Evolutionary conservation across 2,113 vertebrate species (phyloP), one percentile per base, ranked within the genome.

Genomic region (Dasyornis broadbenti): DNA sequence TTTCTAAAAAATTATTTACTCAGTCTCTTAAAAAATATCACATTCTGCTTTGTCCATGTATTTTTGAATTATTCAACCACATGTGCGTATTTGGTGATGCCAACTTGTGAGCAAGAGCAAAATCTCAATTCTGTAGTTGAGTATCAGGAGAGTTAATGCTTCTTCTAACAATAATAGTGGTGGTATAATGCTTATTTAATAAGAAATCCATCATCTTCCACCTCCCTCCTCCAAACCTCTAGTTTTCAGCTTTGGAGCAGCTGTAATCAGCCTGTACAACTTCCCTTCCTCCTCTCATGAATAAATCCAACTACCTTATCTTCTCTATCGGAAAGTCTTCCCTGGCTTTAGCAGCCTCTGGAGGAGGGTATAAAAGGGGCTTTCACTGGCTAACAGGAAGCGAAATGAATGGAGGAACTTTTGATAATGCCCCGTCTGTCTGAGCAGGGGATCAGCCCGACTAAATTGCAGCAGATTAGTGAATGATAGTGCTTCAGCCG

Each of bases 301-400:
- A 94, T 97, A 95, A 92, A 93, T 89, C 76, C 66, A 86, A 3
- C 30, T 71, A 59, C 75, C 63, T 97, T 95, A 91, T 97, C 93
- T 94, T 68, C 89, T 97, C 76, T 60, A 90, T 95, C 86, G 4
- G 83, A 89, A 95, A 95, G 89, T 93, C 90, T 91, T 97, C 89
- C 60, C 39, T 89, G 86, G 69, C 61, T 94, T 92, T 76, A 78
- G 82, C 89, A 89, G 82, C 82, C 78, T 93, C 94, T 96, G 44
- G 59, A 89, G 95, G 87, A 97, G 92, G 59, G 6, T 82, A 94
- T 92, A 53, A 97, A 97, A 94, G 94, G 79, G 90, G 82, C 94
- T 96, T 97, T 94, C 93, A 97, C 89, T 97, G 90, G 26, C 88
- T 28, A 47, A 94, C 95, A 97, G 94, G 92, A 97, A 96, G 88